Evolutionary conservation across 1,140 invertebrate species (phyloP), one percentile per base, ranked within the genome.

Genomic region (Drosophila auraria): DNA sequence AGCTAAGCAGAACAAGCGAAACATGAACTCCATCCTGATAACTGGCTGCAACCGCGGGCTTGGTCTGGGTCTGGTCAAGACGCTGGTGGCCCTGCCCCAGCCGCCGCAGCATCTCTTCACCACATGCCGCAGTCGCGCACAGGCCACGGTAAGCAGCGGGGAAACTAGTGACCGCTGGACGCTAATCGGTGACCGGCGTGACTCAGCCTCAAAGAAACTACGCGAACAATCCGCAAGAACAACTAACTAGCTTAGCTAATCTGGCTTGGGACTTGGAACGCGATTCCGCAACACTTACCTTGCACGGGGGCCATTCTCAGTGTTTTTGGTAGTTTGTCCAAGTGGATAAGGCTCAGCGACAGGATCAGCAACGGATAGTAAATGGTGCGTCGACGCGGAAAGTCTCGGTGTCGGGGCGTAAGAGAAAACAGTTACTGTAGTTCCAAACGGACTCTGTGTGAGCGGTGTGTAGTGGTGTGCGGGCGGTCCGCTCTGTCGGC

Each of bases 1-100:
- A 40, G 38, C 15, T 11, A 15, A 45, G 40, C 30, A 53, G 23
- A 49, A 44, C 20, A 6, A 53, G 20, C 40, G 38, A 36, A 50
- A 72, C 61, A 84, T 97, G 96, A 96, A 95, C 75, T 96, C 96
- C 40, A 95, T 98, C 76, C 93, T 98, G 70, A 96, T 98, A 66
- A 98, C 97, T 9, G 98, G 98, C 23, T 96, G 96, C 57, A 98
- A 98, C 92, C 95, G 98, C 44, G 98, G 98, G 2, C 93, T 98
- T 50, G 98, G 98, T 17, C 93, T 98, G 38, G 97, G 97, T 51
- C 94, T 98, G 60, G 95, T 98, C 1, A 97, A 96, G 93, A 94
- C 81, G 5, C 82, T 97, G 27, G 66, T 93, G 5, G 80, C 92
- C 45, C 82, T 93, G 3, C 78, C 93, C 30, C 94, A 94, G 70